Conservation (phyloP, 2,888 invertebrate genomes). For the Callyntrura sp. region DNA sequence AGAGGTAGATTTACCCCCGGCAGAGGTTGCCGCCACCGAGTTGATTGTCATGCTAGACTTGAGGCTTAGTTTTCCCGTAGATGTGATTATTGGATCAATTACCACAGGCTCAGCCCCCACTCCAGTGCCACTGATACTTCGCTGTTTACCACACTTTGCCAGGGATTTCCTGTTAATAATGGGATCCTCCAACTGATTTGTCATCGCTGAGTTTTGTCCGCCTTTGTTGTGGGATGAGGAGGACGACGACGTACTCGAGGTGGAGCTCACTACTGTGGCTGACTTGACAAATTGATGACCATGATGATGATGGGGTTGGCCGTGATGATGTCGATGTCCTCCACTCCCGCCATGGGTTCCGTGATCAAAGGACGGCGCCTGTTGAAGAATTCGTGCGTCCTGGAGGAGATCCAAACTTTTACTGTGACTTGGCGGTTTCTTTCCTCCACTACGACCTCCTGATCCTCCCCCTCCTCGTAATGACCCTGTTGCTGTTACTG, state of each 20-base stretch:
- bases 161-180: slow-evolving; percentile 20
- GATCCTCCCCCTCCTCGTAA: slow-evolving; percentile 38
- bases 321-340: slow-evolving; percentile 85
- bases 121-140: slow-evolving; percentile 63
- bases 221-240: slow-evolving; percentile 34
- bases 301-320: slow-evolving; percentile 84
- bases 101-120: neutral
- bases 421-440: slow-evolving; percentile 87
- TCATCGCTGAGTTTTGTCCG: neutral
- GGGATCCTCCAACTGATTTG: neutral
- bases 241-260: slow-evolving; percentile 62
- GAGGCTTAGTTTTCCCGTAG: slow-evolving; percentile 38
- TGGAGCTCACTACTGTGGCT: slow-evolving; percentile 85
- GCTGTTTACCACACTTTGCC: slow-evolving; percentile 52
- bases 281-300: slow-evolving; percentile 86
- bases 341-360: slow-evolving; percentile 86
- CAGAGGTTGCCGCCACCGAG: neutral
- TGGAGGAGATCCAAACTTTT: slow-evolving; percentile 91
- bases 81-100: slow-evolving; percentile 49
- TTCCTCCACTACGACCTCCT: slow-evolving; percentile 1
- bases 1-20: neutral
- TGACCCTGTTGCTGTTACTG: slow-evolving; percentile 53
- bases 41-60: slow-evolving; percentile 9
- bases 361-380: slow-evolving; percentile 81
- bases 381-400: slow-evolving; percentile 37